A percentile compares a stretch with the other conserved stretches of the same genome.
Evolutionary conservation across 1,140 invertebrate species (phyloP).

Genomic region (Apolygus lucorum): DNA sequence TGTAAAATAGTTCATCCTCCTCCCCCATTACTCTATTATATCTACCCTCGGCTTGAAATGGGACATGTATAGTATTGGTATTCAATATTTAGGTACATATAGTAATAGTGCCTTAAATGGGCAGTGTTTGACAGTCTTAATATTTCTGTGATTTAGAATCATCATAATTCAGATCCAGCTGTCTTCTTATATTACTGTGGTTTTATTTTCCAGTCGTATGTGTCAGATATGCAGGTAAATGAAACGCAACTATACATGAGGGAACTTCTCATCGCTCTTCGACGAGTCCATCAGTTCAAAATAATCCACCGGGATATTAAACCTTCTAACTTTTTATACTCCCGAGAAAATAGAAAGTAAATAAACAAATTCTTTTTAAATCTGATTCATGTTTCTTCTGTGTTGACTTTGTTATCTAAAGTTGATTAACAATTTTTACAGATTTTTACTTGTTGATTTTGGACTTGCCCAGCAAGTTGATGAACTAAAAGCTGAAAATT

Average conservation of each 20-base stretch:
- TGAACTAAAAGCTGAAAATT: conserved; percentile 5
- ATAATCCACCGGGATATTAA: conserved; percentile 91
- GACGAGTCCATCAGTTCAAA: conserved; percentile 70
- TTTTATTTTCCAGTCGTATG: conserved; percentile 69
- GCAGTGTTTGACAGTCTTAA: no score
- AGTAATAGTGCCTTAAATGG: no score
- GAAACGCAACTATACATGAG: conserved; percentile 75
- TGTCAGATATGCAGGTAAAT: conserved; percentile 53
- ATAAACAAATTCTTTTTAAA: conserved; percentile 38
- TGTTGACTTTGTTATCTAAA: background rate
- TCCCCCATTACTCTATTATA: no score
- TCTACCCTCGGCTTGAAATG: no score
- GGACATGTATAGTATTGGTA: no score
- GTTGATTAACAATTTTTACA: conserved; percentile 36
- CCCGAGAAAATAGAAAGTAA: conserved; percentile 64
- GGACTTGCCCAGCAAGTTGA: conserved; percentile 63
- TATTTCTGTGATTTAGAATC: no score
- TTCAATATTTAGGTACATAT: no score
- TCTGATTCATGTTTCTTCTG: conserved; percentile 16
- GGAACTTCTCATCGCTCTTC: conserved; percentile 68
- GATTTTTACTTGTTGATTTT: conserved; percentile 77
- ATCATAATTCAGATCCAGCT: no score
- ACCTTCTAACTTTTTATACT: conserved; percentile 85
- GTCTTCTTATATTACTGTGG: no score
- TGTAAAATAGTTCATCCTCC: no score